Base-by-base conservation (phyloP, 2,113 vertebrate genomes). In the Lota lota region DNA sequence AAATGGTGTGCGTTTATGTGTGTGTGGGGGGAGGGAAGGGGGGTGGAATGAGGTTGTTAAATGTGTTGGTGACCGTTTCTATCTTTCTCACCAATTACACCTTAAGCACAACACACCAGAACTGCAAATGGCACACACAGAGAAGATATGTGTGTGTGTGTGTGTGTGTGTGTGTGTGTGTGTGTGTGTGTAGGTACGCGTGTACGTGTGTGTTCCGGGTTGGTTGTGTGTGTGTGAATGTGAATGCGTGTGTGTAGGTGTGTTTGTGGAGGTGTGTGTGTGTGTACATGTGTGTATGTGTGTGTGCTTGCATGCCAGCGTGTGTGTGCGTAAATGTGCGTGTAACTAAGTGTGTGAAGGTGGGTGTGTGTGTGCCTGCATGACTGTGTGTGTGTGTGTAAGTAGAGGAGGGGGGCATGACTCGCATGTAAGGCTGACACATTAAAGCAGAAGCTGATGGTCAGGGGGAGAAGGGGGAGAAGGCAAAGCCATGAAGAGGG, bases 341-440 rank as follows among this genome's bases (percentile, higher is more conserved):
- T 22, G 65, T 67, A 21, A 17, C 50, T 22, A 47, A 5, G 64
- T 28, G 51, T 7, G 50, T 18, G 64, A 10, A 22, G 1, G 64
- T 33, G 51, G 0, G 22, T 40, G 17, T 7, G 12, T 59, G 36
- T 50, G 54, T 66, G 15, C 22, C n/a, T 69, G 24, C 40, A 14
- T 64, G 61, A 65, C 50, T 66, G 64, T 66, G 51, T 66, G n/a
- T 54, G 50, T 66, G 47, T 22, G 64, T 66, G 64, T 53, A 12
- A n/a, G 53, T 22, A 15, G 56, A 61, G 12, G 70, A 61, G 14
- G 70, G 64, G 81, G 79, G 72, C 78, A 2, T 20, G 74, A 77
- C 84, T 82, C 75, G 69, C 78, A 73, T 85, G 83, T 87, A 75
- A 77, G 74, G 68, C 69, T 14, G 10, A 0, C 16, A 70, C 81